phyloP scores from a whole-genome alignment of 1,140 invertebrate genomes.

The Olivierus martensii region DNA sequence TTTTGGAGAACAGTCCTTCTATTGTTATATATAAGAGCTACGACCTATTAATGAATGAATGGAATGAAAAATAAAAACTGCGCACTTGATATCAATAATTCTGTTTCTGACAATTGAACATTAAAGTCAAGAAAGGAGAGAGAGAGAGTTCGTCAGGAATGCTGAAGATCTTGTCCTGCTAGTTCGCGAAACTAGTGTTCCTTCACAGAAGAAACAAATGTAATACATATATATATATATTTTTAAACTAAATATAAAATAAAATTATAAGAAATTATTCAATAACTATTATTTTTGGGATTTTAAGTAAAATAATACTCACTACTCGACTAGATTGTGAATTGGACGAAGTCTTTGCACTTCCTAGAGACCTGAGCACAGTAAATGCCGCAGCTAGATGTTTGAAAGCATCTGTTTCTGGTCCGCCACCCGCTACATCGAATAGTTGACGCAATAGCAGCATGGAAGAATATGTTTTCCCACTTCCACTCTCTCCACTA shows the following conservation, averaged over 20 bases:
- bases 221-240: background rate
- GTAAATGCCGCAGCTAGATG: slow-evolving; percentile 88
- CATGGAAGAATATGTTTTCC: slow-evolving; percentile 89
- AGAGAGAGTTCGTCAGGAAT: too few relatives aligned
- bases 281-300: too few relatives aligned
- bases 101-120: too few relatives aligned
- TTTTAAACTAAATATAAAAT: background rate
- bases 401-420: slow-evolving; percentile 92
- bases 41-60: too few relatives aligned
- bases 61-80: too few relatives aligned
- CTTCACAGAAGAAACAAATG: too few relatives aligned
- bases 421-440: slow-evolving; percentile 80
- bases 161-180: too few relatives aligned
- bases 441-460: slow-evolving; percentile 75
- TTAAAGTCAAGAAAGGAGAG: too few relatives aligned
- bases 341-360: slow-evolving; percentile 76
- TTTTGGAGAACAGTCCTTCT: too few relatives aligned
- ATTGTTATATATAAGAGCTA: too few relatives aligned
- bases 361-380: slow-evolving; percentile 75
- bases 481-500: slow-evolving; percentile 78
- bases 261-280: background rate
- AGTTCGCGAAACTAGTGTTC: too few relatives aligned
- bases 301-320: slow-evolving; percentile 27
- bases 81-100: too few relatives aligned
- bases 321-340: slow-evolving; percentile 89